Conservation (phyloP, 2,888 invertebrate genomes). For the Chaitophorus viminalis region DNA sequence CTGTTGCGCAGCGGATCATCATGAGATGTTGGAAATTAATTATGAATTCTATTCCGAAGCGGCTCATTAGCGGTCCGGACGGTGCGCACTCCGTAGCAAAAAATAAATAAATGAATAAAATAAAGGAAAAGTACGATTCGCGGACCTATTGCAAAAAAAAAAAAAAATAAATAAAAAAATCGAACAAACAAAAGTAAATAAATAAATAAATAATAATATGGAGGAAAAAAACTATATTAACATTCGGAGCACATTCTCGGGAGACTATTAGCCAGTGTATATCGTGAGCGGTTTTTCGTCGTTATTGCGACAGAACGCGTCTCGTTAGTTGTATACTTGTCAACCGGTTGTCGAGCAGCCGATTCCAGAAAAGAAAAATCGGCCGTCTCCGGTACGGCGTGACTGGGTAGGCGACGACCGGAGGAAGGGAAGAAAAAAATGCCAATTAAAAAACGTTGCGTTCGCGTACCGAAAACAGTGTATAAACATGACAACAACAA, state of each 20-base stretch:
- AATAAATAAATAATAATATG: constrained; percentile 38
- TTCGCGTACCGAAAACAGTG: background rate
- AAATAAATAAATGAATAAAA: background rate
- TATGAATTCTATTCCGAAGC: constrained; percentile 54
- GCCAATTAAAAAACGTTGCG: constrained; percentile 32
- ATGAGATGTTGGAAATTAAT: constrained; percentile 40
- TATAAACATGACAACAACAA: too few species aligned
- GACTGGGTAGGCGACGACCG: background rate
- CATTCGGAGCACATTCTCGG: constrained; percentile 60
- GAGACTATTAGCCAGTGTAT: constrained; percentile 50
- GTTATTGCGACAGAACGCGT: constrained; percentile 25
- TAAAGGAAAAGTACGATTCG: background rate
- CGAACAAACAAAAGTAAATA: background rate
- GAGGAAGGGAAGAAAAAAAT: background rate
- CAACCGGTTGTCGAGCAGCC: constrained; percentile 49
- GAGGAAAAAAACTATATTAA: constrained; percentile 39
- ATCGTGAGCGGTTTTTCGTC: constrained; percentile 48
- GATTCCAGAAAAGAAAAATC: constrained; percentile 57
- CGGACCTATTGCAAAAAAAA: background rate
- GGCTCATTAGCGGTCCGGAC: constrained; percentile 49
- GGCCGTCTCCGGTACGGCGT: background rate
- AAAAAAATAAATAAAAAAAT: background rate
- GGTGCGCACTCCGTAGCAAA: background rate
- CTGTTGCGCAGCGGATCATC: background rate
- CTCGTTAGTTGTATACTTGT: constrained; percentile 44